Evolutionary conservation across 2,797 vertebrate genomes (phyloP).

Genomic region (Xenentodon cancila): DNA sequence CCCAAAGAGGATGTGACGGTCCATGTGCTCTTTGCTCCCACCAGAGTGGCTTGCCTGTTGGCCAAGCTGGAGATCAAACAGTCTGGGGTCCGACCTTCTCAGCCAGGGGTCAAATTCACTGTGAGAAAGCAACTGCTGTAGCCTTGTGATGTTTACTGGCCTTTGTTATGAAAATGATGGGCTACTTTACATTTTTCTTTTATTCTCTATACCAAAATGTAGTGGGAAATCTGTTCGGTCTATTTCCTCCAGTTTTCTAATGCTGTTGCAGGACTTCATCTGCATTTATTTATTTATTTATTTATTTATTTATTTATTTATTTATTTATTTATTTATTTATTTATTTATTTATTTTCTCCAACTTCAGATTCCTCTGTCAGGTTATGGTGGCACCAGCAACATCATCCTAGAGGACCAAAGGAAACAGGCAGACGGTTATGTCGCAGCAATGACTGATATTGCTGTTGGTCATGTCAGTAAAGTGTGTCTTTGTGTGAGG

Average conservation of each 20-base stretch:
- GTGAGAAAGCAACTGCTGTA: slow-evolving; percentile 76
- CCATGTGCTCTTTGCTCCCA: slow-evolving; percentile 91
- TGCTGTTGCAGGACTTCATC: not conserved
- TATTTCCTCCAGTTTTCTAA: no score
- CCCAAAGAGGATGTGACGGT: slow-evolving; percentile 90
- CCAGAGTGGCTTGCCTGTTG: slow-evolving; percentile 91
- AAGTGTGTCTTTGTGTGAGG: slow-evolving; percentile 84
- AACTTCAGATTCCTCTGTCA: slow-evolving; percentile 90
- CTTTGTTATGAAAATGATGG: not conserved
- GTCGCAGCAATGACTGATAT: slow-evolving; percentile 80
- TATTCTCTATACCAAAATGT: no score
- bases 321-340: not conserved
- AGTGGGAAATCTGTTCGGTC: no score
- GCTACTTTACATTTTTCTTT: no score
- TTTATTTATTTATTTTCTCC: not conserved
- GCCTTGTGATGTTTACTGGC: not conserved
- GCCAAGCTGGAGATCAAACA: slow-evolving; percentile 98
- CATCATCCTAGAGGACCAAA: slow-evolving; percentile 91
- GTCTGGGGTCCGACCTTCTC: slow-evolving; percentile 84
- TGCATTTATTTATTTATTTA: no score
- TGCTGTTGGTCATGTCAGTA: slow-evolving; percentile 78
- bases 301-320: not conserved
- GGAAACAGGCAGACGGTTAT: slow-evolving; percentile 89
- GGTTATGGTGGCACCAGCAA: slow-evolving; percentile 96
- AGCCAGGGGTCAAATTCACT: slow-evolving; percentile 94